Base-by-base conservation (phyloP, 1,140 invertebrate genomes). In the Cataglyphis hispanica region DNA sequence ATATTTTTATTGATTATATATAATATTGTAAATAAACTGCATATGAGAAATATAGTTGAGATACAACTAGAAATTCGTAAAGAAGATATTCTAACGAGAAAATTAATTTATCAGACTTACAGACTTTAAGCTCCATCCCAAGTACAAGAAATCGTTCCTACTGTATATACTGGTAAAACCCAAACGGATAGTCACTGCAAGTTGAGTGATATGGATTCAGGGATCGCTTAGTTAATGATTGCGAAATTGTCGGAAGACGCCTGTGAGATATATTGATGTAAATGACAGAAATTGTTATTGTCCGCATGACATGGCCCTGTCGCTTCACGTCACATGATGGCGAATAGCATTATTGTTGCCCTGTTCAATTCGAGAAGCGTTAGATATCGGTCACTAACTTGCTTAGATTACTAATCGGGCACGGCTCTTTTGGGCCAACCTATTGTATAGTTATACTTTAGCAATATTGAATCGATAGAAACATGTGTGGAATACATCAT, bases 281-380 rank as follows among this genome's bases (percentile, higher is more conserved):
- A 78, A 50, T 78, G 76, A 78, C 61, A 78, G 76, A 78, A 78
- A 78, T 78, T 78, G 76, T 78, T 66, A 78, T 50, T 78, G 76
- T 76, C 25, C 16, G 25, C 22, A 76, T 78, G 76, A 78, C 61
- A 46, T 22, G 50, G 43, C 19, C 60, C 61, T 66, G 76, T 66
- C 43, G 61, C n/a, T 78, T 78, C 61, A 27, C 37, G 43, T 56
- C 34, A 66, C 76, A 77, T 46, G 58, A 78, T 37, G n/a, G 61
- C 40, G 60, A 78, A 64, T 34, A 34, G 43, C 27, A 1, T 31
- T 78, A 78, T 66, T 78, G 76, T 78, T 61, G 58, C 76, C 60
- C 76, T 25, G 66, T 78, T 78, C 61, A 78, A 64, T 66, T 37
- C 75, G 60, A 66, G 75, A 78, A 78, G n/a, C 74, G 56, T 75